These are phyloP conservation scores for Brachypodius melanocephalos DNA, from an alignment of 2,113 vertebrate species.

Conservation along the genomic window DNA sequence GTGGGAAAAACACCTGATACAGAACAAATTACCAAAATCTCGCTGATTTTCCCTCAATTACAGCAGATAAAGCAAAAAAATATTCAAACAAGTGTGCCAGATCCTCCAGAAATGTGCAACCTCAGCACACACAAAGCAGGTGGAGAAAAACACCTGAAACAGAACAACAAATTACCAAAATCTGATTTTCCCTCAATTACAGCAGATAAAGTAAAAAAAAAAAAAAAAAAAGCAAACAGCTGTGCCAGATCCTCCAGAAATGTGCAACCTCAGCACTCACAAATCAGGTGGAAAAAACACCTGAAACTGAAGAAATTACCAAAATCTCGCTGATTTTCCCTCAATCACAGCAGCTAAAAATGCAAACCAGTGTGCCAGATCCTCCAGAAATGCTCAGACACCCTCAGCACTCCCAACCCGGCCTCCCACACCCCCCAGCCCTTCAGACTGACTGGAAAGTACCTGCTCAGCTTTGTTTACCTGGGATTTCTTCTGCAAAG, in stretches of 20 bases:
- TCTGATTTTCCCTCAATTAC: not conserved
- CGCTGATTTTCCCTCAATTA: not conserved
- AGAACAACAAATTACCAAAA: not conserved
- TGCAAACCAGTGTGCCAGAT: no score
- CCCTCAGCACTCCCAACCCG: no score
- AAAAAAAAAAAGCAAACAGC: not conserved
- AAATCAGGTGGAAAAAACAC: not conserved
- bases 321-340: no score
- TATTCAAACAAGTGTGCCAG: not conserved
- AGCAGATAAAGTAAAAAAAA: not conserved
- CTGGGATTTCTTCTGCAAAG: not conserved
- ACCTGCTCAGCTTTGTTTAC: slow-evolving; percentile 9
- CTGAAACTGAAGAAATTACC: no score
- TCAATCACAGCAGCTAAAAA: no score
- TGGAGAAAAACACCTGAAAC: no score
- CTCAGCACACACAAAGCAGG: not conserved
- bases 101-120: not conserved
- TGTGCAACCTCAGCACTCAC: not conserved
- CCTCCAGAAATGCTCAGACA: no score
- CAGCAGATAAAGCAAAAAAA: not conserved
- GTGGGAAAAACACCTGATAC: not conserved
- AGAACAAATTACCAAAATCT: not conserved
- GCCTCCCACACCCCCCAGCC: no score
- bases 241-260: no score
- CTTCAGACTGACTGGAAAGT: not conserved